Evolutionary conservation across 2,113 vertebrate genomes (phyloP), one percentile per base, ranked within the genome.

Genomic region (Istiophorus platypterus): DNA sequence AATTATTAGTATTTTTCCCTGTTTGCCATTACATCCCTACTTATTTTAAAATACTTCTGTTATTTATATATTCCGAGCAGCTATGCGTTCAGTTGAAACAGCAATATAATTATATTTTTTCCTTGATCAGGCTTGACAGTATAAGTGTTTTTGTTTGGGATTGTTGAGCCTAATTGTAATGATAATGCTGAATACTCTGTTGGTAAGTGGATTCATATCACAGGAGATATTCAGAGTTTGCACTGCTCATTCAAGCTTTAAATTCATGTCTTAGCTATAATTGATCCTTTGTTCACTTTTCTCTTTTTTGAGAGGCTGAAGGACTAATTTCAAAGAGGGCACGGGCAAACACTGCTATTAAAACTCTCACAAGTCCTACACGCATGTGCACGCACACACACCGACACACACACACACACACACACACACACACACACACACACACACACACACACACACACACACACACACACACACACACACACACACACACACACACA

Each of bases 211-310:
- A 65, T 85, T 80, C 18, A 66, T 20, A 24, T 73, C 51, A 65
- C 13, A 15, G 27, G 4, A 51, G n/a, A 24, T 34, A n/a, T 9
- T 75, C 18, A 2, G 15, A 39, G 15, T 37, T 20, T 29, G 20
- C 0, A 0, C 65, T 66, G 70, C 68, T 84, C 54, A 22, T 67
- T 78, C 72, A 29, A 52, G 67, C 72, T 87, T 81, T 42, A 54
- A 41, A 85, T 71, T 27, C 34, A 71, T 58, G 51, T 45, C 64
- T 49, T 37, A 41, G 67, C 62, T 41, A 14, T 79, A 86, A 85
- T 29, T 68, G 37, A 82, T 82, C 57, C 68, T 73, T 77, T 80
- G 51, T 79, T 76, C 65, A 37, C 17, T 61, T 69, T 63, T 17
- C 54, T 68, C 54, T 72, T 45, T 75, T 61, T 37, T 59, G 39